phyloP scores from a whole-genome alignment of 2,113 vertebrate species.

The Alethe diademata region DNA sequence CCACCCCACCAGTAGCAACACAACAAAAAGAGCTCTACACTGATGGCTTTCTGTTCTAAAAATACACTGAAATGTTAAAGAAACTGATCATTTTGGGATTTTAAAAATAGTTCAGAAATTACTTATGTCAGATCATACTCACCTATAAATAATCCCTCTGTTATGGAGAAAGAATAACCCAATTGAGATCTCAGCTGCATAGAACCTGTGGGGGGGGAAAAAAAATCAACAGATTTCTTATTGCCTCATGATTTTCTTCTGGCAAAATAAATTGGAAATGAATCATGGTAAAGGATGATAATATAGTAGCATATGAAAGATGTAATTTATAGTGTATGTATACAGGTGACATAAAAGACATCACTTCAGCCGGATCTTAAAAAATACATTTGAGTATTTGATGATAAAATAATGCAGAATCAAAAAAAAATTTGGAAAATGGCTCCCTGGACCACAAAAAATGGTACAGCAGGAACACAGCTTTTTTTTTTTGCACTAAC shows the following conservation, averaged over 20 bases:
- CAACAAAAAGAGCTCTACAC: background rate
- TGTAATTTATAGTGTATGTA: background rate
- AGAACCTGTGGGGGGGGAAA: slow-evolving; percentile 72
- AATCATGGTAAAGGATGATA: background rate
- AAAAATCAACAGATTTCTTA: background rate
- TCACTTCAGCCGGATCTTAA: background rate
- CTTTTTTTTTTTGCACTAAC: background rate
- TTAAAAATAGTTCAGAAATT: background rate
- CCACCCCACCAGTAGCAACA: background rate
- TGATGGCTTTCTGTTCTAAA: background rate
- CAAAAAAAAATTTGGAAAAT: background rate
- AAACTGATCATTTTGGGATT: accelerated
- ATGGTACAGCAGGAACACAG: background rate
- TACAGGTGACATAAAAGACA: background rate
- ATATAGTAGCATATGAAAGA: background rate
- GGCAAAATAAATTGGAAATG: background rate
- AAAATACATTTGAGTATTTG: background rate
- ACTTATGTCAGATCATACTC: slow-evolving; percentile 13
- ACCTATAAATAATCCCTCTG: slow-evolving; percentile 93
- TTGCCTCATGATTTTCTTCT: background rate
- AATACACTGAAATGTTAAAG: background rate
- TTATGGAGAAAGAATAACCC: slow-evolving; percentile 83
- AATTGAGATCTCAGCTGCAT: slow-evolving; percentile 82
- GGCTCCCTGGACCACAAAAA: background rate
- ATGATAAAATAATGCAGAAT: background rate